Evolutionary conservation across 2,888 invertebrate species (phyloP).

Genomic region (Pharmacophagus antenor): DNA sequence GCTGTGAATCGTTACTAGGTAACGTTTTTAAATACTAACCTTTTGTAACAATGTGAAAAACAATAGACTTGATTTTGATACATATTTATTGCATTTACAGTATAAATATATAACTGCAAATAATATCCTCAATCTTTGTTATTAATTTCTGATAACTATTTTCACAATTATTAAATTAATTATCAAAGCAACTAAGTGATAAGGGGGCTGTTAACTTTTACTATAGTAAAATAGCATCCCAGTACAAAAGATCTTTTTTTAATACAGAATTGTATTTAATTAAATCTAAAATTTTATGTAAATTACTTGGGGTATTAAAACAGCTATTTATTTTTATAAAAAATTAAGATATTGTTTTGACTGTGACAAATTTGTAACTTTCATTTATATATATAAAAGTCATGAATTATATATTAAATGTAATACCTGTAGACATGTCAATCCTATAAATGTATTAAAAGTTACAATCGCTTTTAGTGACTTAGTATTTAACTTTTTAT

Average conservation of each 20-base stretch:
- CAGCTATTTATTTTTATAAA: too few species aligned
- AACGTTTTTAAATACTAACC: background rate
- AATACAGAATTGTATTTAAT: too few species aligned
- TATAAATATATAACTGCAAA: background rate
- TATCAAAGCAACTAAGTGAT: too few species aligned
- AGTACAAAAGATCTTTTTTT: too few species aligned
- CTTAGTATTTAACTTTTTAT: background rate
- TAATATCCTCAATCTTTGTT: background rate
- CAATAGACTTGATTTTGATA: constrained; percentile 1
- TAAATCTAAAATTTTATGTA: too few species aligned
- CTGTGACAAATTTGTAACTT: background rate
- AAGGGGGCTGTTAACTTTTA: too few species aligned
- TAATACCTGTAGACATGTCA: background rate
- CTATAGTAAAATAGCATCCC: too few species aligned
- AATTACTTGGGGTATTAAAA: too few species aligned
- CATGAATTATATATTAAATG: constrained; percentile 1
- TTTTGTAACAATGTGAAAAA: background rate
- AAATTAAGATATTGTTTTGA: too few species aligned
- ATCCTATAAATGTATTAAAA: background rate
- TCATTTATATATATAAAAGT: background rate
- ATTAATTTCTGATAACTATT: too few species aligned
- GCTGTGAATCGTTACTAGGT: constrained; percentile 5
- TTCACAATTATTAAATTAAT: too few species aligned
- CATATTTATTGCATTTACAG: background rate
- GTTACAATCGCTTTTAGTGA: background rate